Percentiles rank a stretch among this genome's conserved stretches.
These are phyloP conservation scores for Alcedo quadribrachys DNA, from an alignment of 2,797 vertebrate species.

Conservation along the genomic window DNA sequence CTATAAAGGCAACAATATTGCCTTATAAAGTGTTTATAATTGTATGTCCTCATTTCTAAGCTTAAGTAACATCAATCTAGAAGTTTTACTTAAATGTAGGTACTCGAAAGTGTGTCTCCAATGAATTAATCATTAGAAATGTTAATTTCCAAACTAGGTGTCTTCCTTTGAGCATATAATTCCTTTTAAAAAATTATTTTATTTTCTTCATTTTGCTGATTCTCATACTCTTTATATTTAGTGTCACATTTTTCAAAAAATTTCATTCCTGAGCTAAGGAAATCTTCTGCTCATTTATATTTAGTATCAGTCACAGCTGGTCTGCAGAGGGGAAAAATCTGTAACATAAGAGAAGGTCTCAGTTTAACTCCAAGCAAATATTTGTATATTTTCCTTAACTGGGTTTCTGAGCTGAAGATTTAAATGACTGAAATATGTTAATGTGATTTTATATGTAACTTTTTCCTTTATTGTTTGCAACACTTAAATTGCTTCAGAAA, in stretches of 20 bases:
- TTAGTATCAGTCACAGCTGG: conserved; percentile 28
- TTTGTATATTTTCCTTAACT: not conserved
- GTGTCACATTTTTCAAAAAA: conserved; percentile 6
- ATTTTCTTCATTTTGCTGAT: conserved; percentile 48
- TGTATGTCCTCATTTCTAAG: conserved; percentile 12
- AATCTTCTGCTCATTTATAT: not conserved
- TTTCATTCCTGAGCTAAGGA: not conserved
- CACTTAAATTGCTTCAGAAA: not conserved
- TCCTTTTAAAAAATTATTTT: not conserved
- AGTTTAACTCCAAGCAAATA: not conserved
- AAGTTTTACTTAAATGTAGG: conserved; percentile 61
- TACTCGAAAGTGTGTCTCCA: conserved; percentile 66
- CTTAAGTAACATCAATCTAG: conserved; percentile 53
- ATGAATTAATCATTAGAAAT: conserved; percentile 62
- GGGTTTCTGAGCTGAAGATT: not conserved
- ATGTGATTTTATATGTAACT: not conserved
- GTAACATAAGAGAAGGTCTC: not conserved
- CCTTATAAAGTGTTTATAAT: not conserved
- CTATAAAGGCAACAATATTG: conserved; percentile 26
- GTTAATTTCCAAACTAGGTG: conserved; percentile 64
- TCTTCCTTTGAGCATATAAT: conserved; percentile 51
- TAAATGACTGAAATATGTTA: not conserved
- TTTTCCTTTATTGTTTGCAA: not conserved
- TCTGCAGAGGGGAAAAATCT: not conserved
- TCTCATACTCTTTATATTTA: conserved; percentile 17